Conservation (phyloP, 2,888 invertebrate species). For the Agelastica alni region DNA sequence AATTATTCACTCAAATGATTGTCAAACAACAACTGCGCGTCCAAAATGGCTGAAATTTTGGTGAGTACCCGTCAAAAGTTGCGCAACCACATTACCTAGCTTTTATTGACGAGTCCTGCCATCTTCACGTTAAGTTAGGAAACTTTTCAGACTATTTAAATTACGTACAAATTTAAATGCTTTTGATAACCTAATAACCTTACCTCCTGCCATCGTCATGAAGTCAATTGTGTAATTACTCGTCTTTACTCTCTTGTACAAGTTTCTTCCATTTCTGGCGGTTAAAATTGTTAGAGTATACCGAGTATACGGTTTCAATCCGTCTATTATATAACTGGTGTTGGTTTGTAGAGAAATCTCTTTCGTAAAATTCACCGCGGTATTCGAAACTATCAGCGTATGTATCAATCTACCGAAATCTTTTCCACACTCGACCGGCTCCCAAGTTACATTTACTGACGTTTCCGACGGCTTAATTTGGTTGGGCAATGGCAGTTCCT, state of each 20-base stretch:
- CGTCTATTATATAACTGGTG: slow-evolving; percentile 40
- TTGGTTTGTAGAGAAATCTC: slow-evolving; percentile 36
- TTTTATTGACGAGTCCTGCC: no score
- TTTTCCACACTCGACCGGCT: slow-evolving; percentile 42
- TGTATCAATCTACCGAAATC: slow-evolving; percentile 46
- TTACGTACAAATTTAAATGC: no score
- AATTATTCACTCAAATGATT: no score
- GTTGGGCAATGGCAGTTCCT: slow-evolving; percentile 47
- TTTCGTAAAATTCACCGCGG: slow-evolving; percentile 34
- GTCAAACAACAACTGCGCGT: no score
- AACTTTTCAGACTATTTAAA: no score
- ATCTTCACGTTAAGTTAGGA: no score
- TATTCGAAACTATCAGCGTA: slow-evolving; percentile 38
- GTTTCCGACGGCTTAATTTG: slow-evolving; percentile 40
- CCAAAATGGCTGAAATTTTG: no score
- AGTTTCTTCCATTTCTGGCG: slow-evolving; percentile 40
- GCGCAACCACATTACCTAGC: no score
- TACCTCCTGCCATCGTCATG: slow-evolving; percentile 48
- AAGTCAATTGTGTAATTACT: slow-evolving; percentile 39
- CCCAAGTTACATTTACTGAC: slow-evolving; percentile 46
- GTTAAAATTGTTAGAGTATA: slow-evolving; percentile 45
- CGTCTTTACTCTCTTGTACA: slow-evolving; percentile 35
- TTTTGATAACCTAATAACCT: no score
- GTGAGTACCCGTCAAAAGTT: no score
- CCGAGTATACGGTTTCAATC: slow-evolving; percentile 44